These are phyloP conservation scores for Dinocampus coccinellae DNA, from an alignment of 2,888 invertebrate species.

Conservation along the genomic window DNA sequence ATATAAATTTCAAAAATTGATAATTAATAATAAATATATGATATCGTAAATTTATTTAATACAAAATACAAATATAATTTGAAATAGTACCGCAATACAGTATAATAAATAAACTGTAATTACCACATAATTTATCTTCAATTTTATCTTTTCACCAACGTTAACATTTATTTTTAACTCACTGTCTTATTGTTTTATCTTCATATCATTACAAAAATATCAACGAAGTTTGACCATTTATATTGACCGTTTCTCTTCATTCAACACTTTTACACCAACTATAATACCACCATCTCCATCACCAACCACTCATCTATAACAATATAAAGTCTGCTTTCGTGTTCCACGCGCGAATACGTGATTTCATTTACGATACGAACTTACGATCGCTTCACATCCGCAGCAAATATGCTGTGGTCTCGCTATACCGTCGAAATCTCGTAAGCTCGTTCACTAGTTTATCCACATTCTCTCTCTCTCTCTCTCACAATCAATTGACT, in stretches of 20 bases:
- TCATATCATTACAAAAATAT: constrained; percentile 3
- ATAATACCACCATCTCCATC: too few relatives aligned
- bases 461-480: not conserved
- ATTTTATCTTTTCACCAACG: too few relatives aligned
- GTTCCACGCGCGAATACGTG: constrained; percentile 63
- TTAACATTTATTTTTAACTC: too few relatives aligned
- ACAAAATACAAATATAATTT: too few relatives aligned
- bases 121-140: too few relatives aligned
- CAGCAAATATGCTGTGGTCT: constrained; percentile 47
- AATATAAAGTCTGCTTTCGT: constrained; percentile 51
- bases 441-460: constrained; percentile 31
- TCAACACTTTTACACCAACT: too few relatives aligned
- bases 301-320: constrained; percentile 35
- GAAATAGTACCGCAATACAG: too few relatives aligned
- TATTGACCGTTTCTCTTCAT: too few relatives aligned
- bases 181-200: constrained; percentile 31
- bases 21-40: too few relatives aligned
- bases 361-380: constrained; percentile 67
- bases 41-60: too few relatives aligned
- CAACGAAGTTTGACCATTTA: constrained; percentile 11
- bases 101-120: too few relatives aligned
- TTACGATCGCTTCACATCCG: constrained; percentile 60
- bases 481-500: not conserved
- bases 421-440: constrained; percentile 36
- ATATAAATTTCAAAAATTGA: too few relatives aligned